Percentiles rank a stretch among this genome's conserved stretches.
Conservation (phyloP, 1,140 invertebrate species). For the Carcinoscorpius rotundicauda region DNA sequence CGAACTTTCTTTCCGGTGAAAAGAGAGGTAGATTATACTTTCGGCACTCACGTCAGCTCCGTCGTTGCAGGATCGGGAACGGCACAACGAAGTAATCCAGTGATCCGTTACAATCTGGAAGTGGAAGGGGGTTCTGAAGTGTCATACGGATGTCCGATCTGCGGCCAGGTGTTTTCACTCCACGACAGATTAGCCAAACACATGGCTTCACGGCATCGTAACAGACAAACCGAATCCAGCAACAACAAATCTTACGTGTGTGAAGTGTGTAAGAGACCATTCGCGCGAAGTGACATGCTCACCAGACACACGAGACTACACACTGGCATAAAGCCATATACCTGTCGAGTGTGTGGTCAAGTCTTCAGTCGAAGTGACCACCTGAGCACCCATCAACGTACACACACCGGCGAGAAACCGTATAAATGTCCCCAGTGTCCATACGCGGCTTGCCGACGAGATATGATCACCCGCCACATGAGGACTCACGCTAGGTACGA, state of each 20-base stretch:
- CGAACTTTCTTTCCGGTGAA: too few species aligned
- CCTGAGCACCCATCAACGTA: conserved; percentile 85
- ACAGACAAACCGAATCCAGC: conserved; percentile 36
- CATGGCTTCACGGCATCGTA: conserved; percentile 85
- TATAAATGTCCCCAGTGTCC: conserved; percentile 92
- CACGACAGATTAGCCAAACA: conserved; percentile 93
- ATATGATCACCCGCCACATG: conserved; percentile 97
- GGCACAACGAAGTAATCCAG: too few species aligned
- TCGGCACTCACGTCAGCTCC: too few species aligned
- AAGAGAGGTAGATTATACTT: conserved; percentile 25
- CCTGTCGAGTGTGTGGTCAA: conserved; percentile 78
- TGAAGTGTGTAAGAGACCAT: conserved; percentile 84
- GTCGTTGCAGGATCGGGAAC: not conserved
- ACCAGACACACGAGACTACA: conserved; percentile 90
- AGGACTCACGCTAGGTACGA: conserved; percentile 39
- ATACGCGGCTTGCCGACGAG: conserved; percentile 86
- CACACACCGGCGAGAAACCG: conserved; percentile 94
- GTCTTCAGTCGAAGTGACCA: conserved; percentile 84
- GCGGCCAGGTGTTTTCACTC: conserved; percentile 87
- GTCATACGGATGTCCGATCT: conserved; percentile 77
- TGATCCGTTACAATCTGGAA: too few species aligned
- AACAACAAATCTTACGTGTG: conserved; percentile 75
- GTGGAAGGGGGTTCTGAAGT: conserved; percentile 38
- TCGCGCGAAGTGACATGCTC: conserved; percentile 94
- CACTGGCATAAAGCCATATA: conserved; percentile 85